A percentile compares a stretch with the other conserved stretches of the same genome.
These are phyloP conservation scores for Idris sp. DNA, from an alignment of 1,140 invertebrate genomes.

Conservation along the genomic window DNA sequence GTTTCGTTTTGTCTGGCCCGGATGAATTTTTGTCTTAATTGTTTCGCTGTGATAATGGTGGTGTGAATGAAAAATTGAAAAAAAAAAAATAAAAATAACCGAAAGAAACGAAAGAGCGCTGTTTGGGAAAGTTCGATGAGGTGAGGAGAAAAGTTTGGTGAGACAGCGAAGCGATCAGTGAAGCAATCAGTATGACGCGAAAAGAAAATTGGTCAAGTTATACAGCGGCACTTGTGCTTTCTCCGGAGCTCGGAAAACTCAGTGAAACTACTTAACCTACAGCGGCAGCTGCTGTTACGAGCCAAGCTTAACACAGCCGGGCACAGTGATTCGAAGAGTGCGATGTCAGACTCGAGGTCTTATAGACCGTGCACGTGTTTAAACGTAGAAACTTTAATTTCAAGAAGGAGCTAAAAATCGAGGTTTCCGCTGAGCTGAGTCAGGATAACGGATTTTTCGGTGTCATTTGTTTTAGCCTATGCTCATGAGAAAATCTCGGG, in stretches of 20 bases:
- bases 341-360: slow-evolving; percentile 56
- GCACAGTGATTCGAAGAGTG: slow-evolving; percentile 58
- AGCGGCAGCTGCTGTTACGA: slow-evolving; percentile 46
- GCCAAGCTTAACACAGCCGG: slow-evolving; percentile 45
- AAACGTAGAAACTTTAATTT: slow-evolving; percentile 59
- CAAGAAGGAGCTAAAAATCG: slow-evolving; percentile 48
- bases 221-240: slow-evolving; percentile 50
- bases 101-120: no score
- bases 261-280: slow-evolving; percentile 56
- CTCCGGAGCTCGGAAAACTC: slow-evolving; percentile 27
- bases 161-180: slow-evolving; percentile 33
- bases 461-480: slow-evolving; percentile 50
- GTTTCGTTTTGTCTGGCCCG: slow-evolving; percentile 10
- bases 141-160: background rate
- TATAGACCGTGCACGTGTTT: slow-evolving; percentile 51
- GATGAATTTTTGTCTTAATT: no score
- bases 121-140: no score
- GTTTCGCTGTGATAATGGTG: no score
- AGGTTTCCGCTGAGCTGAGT: slow-evolving; percentile 41
- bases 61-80: no score
- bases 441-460: slow-evolving; percentile 53
- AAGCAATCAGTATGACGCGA: slow-evolving; percentile 45
- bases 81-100: no score
- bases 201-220: slow-evolving; percentile 61
- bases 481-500: slow-evolving; percentile 36